Evolutionary conservation across 1,140 invertebrate species (phyloP), one percentile per base, ranked within the genome.

Genomic region (Sogatella furcifera): DNA sequence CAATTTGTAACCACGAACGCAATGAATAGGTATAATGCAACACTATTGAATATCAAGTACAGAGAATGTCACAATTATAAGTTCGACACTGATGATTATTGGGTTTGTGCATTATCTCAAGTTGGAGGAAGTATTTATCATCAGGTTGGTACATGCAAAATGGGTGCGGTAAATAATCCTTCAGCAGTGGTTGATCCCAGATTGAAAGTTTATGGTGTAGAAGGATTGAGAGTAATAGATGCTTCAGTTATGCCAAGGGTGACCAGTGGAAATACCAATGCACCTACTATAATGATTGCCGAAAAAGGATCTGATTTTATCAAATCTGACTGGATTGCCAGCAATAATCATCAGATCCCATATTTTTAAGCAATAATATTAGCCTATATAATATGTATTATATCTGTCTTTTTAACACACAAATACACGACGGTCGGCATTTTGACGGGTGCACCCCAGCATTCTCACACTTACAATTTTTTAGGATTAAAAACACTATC

Each of bases 91-190:
- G 73, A 76, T 55, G 57, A 68, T 14, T 78, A 78, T 62, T 73
- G 74, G 68, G 66, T 64, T 19, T 77, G 75, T 57, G 62, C 53
- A 15, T 38, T 64, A 15, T 57, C 56, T 21, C 60, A 67, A 34
- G 14, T 65, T 11, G 55, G 63, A 10, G 52, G 60, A 43, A 73
- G 66, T 87, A 92, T 70, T 82, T 71, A 8, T 11, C 79, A 81
- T 64, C 86, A 87, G 70, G 78, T 78, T 14, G 78, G 80, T 3
- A 83, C 80, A 2, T 80, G 76, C 46, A 79, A 74, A 69, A 84
- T 84, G 81, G 81, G 81, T 0, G 72, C 76, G 0, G 11, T 13
- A 0, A 59, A 43, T 10, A 78, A 81, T 66, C 49, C 64, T 0
- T 65, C 69, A 38, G 68, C 78, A 0, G 78, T 81, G 17, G 74